Evolutionary conservation across 2,888 invertebrate species (phyloP).

Genomic region (Idaea dimidiata): DNA sequence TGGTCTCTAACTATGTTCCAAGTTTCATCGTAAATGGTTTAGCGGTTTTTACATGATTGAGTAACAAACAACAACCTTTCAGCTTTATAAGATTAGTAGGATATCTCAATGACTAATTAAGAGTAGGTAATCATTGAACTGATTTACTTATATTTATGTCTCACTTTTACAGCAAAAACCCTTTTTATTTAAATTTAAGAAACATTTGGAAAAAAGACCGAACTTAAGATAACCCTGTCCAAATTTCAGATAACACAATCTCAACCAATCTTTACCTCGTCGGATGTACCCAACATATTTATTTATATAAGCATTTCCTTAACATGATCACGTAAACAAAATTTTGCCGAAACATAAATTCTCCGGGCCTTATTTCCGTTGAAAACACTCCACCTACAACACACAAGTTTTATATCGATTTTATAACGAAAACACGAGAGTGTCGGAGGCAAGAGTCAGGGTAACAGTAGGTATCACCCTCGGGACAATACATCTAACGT

Average conservation of each 20-base stretch:
- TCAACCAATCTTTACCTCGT: constrained; percentile 16
- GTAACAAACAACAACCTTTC: too few relatives aligned
- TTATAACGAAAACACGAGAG: constrained; percentile 33
- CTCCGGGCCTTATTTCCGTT: constrained; percentile 23
- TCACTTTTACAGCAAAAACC: not conserved
- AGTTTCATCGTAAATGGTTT: too few relatives aligned
- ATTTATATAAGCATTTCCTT: constrained; percentile 25
- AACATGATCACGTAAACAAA: constrained; percentile 28
- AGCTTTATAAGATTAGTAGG: too few relatives aligned
- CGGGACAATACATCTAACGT: constrained; percentile 65
- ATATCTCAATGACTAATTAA: too few relatives aligned
- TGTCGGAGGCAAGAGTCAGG: constrained; percentile 49
- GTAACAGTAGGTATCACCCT: constrained; percentile 55
- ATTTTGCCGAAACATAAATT: constrained; percentile 29
- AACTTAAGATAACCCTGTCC: constrained; percentile 1
- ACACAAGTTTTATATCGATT: constrained; percentile 32
- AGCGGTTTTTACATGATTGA: too few relatives aligned
- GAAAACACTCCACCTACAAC: constrained; percentile 26
- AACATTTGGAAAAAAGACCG: not conserved
- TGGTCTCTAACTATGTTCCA: too few relatives aligned
- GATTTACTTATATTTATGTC: too few relatives aligned
- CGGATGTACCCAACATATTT: constrained; percentile 14
- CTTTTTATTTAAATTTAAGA: not conserved
- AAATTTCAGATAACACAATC: constrained; percentile 13
- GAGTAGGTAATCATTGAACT: too few relatives aligned